Evolutionary conservation across 2,888 invertebrate species (phyloP), one percentile per base, ranked within the genome.

Genomic region (Boloria selene): DNA sequence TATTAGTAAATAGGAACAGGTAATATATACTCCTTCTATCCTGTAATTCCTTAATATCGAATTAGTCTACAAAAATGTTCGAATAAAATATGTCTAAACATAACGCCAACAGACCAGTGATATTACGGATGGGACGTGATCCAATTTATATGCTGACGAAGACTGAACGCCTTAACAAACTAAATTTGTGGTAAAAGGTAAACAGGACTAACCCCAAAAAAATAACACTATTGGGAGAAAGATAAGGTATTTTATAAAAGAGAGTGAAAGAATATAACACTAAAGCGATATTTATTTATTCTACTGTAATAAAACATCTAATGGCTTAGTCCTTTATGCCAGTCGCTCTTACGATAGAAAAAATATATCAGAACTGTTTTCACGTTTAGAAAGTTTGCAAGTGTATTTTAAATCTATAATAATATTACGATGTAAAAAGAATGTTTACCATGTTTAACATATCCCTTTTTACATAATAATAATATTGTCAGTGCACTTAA

Each of bases 61-160:
- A 26, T 26, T 52, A 5, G 26, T 26, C n/a, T 52, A n/a, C n/a
- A 3, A 26, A 52, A 13, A 55, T 55, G 17, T 42, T 17, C 26
- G 38, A 50, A 61, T 66, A 51, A 56, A 52, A 53, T 60, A 42
- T 42, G 17, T 52, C 51, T 10, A 22, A 16, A 51, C 22, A 38
- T 50, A 42, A 18, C 10, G 42, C 47, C 38, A 52, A 44, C 51
- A 50, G 49, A 38, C 38, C 42, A 42, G 44, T 52, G 56, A 51
- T 58, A 62, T 56, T 52, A 16, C 61, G 55, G 31, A 61, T 51
- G 45, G 61, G 14, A 66, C 66, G 56, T 62, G 61, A 66, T 53
- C 52, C 53, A 62, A 66, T 66, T 66, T 58, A 59, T 52, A 62
- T 61, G 53, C 52, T 62, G 66, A 66, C 51, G 45, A 62, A 61